A percentile compares a stretch with the other conserved stretches of the same genome.
These are phyloP conservation scores for Benthosema pterotum DNA, from an alignment of 2,797 vertebrate species.

Conservation along the genomic window DNA sequence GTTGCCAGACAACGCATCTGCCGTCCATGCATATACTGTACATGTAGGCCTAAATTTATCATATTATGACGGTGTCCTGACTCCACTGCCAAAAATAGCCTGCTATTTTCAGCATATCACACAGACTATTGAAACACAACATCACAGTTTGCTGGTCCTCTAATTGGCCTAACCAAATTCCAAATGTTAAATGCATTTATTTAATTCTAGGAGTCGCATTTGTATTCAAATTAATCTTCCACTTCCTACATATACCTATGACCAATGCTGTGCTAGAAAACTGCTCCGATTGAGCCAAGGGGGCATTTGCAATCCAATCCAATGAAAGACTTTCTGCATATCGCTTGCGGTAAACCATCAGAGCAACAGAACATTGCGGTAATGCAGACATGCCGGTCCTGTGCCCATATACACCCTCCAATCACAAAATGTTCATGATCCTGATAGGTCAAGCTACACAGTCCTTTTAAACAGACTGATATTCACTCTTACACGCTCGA, in stretches of 20 bases:
- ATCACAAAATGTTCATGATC: too few species aligned
- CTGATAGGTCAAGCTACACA: too few species aligned
- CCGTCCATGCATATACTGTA: not conserved
- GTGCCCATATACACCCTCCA: too few species aligned
- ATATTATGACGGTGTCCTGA: too few species aligned
- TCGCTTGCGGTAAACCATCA: not conserved
- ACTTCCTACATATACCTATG: constrained; percentile 6
- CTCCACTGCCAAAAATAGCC: too few species aligned
- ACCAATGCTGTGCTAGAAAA: not conserved
- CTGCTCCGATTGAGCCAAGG: not conserved
- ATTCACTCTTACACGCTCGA: too few species aligned
- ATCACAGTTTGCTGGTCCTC: not conserved
- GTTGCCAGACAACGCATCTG: constrained; percentile 16
- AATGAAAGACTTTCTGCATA: constrained; percentile 1
- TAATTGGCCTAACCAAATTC: not conserved
- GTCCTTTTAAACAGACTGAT: too few species aligned
- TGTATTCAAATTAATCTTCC: constrained; percentile 1
- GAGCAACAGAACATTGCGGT: not conserved
- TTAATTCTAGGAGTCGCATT: not conserved
- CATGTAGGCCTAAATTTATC: not conserved
- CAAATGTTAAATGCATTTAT: too few species aligned
- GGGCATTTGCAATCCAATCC: not conserved
- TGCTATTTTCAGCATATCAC: too few species aligned
- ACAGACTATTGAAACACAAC: too few species aligned
- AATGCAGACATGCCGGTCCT: too few species aligned